These are phyloP conservation scores for Kryphioiulus occultus DNA, from an alignment of 2,888 invertebrate species.

Conservation along the genomic window DNA sequence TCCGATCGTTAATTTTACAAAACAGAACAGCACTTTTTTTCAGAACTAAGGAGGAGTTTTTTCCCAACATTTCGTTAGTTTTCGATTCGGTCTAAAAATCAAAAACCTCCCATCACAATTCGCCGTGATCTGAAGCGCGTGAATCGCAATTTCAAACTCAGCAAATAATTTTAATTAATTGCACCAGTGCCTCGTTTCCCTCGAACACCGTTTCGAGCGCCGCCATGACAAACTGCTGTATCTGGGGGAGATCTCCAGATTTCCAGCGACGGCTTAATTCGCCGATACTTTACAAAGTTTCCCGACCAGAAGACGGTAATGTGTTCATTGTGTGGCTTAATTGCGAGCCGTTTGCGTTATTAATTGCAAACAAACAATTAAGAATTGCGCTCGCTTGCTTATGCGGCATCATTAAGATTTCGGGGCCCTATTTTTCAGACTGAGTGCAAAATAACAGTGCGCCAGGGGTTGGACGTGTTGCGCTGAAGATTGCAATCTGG, in stretches of 20 bases:
- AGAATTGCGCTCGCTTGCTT: neutral
- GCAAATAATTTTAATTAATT: too few relatives aligned
- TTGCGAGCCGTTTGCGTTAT: constrained; percentile 24
- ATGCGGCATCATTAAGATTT: neutral
- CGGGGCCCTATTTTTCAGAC: neutral
- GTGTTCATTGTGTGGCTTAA: constrained; percentile 8
- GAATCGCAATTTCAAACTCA: too few relatives aligned
- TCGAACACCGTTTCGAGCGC: neutral
- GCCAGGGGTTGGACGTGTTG: neutral
- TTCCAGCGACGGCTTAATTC: neutral
- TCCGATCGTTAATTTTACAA: too few relatives aligned
- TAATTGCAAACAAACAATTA: constrained; percentile 31
- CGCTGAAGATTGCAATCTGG: neutral
- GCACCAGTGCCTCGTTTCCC: too few relatives aligned
- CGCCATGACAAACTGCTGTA: too few relatives aligned
- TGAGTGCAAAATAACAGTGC: neutral
- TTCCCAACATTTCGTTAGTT: too few relatives aligned
- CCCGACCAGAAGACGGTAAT: constrained; percentile 25
- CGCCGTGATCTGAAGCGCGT: too few relatives aligned
- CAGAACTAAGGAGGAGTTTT: too few relatives aligned
- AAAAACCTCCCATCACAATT: too few relatives aligned
- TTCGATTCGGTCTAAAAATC: too few relatives aligned
- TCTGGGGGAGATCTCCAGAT: neutral
- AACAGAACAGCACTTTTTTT: too few relatives aligned
- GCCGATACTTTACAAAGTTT: constrained; percentile 30